These are phyloP conservation scores for Drosophila auraria DNA, from an alignment of 1,140 invertebrate species.

Conservation along the genomic window DNA sequence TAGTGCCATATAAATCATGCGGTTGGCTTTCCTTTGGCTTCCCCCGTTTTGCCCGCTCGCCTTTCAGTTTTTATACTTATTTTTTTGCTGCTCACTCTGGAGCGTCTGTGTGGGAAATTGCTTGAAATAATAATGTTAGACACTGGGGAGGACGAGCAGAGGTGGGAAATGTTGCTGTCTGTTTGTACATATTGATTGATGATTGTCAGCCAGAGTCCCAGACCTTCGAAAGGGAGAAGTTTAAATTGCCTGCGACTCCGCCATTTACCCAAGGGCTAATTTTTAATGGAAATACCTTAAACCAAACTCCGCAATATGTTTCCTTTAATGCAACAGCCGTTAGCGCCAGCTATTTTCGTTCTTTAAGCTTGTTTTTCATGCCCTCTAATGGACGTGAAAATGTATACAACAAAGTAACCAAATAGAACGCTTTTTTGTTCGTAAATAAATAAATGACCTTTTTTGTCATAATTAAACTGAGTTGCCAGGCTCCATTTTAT, in stretches of 20 bases:
- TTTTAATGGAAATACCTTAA: constrained; percentile 75
- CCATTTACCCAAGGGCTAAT: constrained; percentile 63
- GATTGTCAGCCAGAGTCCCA: constrained; percentile 64
- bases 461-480: constrained; percentile 21
- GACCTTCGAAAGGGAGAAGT: constrained; percentile 60
- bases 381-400: constrained; percentile 29
- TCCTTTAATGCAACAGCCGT: constrained; percentile 60
- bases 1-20: constrained; percentile 72
- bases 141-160: constrained; percentile 14
- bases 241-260: constrained; percentile 64
- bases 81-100: constrained; percentile 35
- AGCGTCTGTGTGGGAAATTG: constrained; percentile 74
- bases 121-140: constrained; percentile 81
- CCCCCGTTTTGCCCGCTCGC: not conserved
- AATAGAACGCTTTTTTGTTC: not conserved
- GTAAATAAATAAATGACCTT: not conserved
- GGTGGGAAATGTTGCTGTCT: constrained; percentile 35
- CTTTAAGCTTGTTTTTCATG: constrained; percentile 26
- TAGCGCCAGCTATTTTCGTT: constrained; percentile 14
- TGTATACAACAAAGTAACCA: constrained; percentile 9
- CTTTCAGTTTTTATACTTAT: constrained; percentile 4
- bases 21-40: constrained; percentile 66
- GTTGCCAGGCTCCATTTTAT: not conserved
- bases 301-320: constrained; percentile 61
- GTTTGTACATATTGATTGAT: constrained; percentile 76